phyloP scores from a whole-genome alignment of 2,113 vertebrate genomes.

The Sakesphorus luctuosus region DNA sequence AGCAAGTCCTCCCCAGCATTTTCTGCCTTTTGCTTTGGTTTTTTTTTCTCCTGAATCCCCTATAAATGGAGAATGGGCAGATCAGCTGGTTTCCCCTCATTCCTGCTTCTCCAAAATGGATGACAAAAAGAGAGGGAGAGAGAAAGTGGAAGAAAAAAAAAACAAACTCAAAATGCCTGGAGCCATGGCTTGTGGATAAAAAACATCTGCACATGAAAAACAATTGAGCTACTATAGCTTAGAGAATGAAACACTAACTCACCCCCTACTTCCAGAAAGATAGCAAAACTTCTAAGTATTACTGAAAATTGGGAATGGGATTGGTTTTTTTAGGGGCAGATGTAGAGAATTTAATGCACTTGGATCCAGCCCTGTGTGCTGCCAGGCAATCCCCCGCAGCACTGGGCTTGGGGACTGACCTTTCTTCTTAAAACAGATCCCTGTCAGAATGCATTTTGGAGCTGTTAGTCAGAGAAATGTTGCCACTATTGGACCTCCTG shows the following conservation, averaged over 20 bases:
- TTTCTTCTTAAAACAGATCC: not conserved
- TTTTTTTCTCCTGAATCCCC: not conserved
- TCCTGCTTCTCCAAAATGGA: constrained; percentile 65
- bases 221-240: constrained; percentile 34
- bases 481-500: not conserved
- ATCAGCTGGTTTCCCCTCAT: constrained; percentile 75
- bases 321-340: not conserved
- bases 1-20: not conserved
- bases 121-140: constrained; percentile 16
- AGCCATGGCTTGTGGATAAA: constrained; percentile 59
- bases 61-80: constrained; percentile 44
- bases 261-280: not conserved
- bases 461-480: not conserved
- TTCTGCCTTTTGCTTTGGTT: not conserved
- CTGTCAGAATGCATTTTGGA: not conserved
- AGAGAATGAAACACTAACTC: constrained; percentile 39
- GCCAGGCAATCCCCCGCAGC: not conserved
- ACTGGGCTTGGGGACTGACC: not conserved
- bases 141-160: not conserved
- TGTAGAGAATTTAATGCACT: not conserved
- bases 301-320: not conserved
- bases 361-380: not conserved
- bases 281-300: not conserved
- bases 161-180: not conserved
- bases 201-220: constrained; percentile 60